Percentiles rank a stretch among this genome's conserved stretches.
Evolutionary conservation across 92 coral and sea anemone species (phyloP).

Genomic region (Diadumene lineata): DNA sequence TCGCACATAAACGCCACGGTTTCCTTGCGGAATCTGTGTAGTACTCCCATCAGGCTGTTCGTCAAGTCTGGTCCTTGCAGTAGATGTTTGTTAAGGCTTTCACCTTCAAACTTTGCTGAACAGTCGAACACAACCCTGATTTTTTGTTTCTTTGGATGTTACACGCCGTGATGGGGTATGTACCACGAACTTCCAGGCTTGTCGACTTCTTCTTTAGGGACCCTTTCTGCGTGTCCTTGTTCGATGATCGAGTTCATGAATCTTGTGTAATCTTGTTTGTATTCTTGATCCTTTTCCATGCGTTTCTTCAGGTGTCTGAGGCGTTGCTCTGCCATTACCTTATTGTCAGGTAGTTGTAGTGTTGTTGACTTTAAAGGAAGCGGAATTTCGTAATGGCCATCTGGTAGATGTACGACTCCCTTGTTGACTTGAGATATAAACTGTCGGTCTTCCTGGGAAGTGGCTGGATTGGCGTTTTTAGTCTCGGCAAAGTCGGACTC

Average conservation of each 20-base stretch:
- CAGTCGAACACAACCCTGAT: too few relatives aligned
- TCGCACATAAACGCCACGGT: slow-evolving; percentile 56
- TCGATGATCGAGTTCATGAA: slow-evolving; percentile 43
- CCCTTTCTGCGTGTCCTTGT: slow-evolving; percentile 42
- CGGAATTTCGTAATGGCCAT: slow-evolving; percentile 61
- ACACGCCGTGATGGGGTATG: slow-evolving; percentile 45
- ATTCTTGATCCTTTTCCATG: too few relatives aligned
- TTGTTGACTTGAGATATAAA: slow-evolving; percentile 39
- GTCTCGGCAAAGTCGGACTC: slow-evolving; percentile 47
- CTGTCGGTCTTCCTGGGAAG: slow-evolving; percentile 18
- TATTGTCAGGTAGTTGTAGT: slow-evolving; percentile 47
- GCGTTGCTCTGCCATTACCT: slow-evolving; percentile 46
- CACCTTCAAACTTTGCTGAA: slow-evolving; percentile 36
- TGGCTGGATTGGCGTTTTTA: slow-evolving; percentile 38
- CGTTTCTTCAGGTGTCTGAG: slow-evolving; percentile 45
- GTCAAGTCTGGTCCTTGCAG: too few relatives aligned
- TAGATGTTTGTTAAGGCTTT: slow-evolving; percentile 37
- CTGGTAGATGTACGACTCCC: slow-evolving; percentile 45
- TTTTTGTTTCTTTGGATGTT: slow-evolving; percentile 51
- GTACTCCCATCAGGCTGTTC: too few relatives aligned
- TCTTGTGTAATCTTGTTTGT: slow-evolving; percentile 40
- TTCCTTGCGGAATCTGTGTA: too few relatives aligned
- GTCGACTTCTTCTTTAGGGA: slow-evolving; percentile 6
- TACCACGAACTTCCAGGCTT: slow-evolving; percentile 37
- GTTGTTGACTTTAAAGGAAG: slow-evolving; percentile 42